Conservation (phyloP, 2,113 vertebrate genomes). For the Grammatotria lemairii region DNA sequence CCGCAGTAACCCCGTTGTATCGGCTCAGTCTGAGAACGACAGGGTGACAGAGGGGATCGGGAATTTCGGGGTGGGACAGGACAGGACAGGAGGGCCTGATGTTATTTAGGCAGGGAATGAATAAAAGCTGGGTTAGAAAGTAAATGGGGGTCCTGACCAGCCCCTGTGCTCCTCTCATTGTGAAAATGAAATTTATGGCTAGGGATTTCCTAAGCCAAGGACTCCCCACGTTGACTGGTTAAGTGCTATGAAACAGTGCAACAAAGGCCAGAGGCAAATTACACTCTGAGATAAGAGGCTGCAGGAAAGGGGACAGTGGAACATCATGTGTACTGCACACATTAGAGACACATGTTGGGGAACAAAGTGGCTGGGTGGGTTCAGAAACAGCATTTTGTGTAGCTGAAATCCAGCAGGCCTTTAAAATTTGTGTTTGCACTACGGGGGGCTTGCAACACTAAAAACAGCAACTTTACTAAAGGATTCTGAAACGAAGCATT, state of each 20-base stretch:
- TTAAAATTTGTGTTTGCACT: not conserved
- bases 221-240: conserved; percentile 77
- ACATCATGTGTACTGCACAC: not conserved
- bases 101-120: conserved; percentile 61
- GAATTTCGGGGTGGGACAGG: conserved; percentile 57
- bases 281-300: conserved; percentile 45
- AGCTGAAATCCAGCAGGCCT: not conserved
- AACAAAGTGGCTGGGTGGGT: not conserved
- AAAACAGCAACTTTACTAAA: not conserved
- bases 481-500: rapidly evolving
- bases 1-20: conserved; percentile 56
- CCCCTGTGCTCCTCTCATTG: conserved; percentile 59
- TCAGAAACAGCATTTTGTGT: not conserved
- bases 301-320: conserved; percentile 18
- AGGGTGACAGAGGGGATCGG: conserved; percentile 47
- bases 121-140: conserved; percentile 67
- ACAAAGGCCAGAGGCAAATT: conserved; percentile 40
- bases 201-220: conserved; percentile 71
- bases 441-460: not conserved
- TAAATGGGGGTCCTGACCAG: conserved; percentile 68
- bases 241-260: conserved; percentile 45
- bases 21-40: conserved; percentile 27
- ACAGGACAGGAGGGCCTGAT: conserved; percentile 52
- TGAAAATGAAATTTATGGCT: conserved; percentile 73
- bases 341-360: conserved; percentile 11